Conservation (phyloP, 2,888 invertebrate genomes). For the Sturmia bella region DNA sequence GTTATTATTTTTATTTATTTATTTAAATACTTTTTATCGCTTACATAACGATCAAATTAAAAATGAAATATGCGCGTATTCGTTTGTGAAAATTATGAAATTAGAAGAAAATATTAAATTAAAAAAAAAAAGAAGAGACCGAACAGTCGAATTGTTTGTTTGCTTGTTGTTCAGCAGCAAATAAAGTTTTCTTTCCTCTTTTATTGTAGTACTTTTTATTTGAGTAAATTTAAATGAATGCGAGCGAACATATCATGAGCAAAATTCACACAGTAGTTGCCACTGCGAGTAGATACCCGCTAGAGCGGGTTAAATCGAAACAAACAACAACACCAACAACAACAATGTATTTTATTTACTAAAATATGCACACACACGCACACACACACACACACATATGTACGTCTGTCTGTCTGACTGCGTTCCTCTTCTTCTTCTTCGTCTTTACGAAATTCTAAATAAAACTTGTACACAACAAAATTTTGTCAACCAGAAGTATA, state of each 20-base stretch:
- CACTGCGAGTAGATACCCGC: conserved; percentile 17
- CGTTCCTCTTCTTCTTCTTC: conserved; percentile 33
- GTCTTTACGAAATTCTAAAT: conserved; percentile 49
- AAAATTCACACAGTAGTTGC: conserved; percentile 19
- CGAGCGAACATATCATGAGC: conserved; percentile 37
- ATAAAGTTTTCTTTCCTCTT: conserved; percentile 51
- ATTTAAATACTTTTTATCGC: conserved; percentile 49
- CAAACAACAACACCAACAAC: conserved; percentile 9
- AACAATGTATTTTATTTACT: not conserved
- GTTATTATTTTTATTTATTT: conserved; percentile 53
- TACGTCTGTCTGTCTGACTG: conserved; percentile 7
- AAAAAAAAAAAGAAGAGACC: conserved; percentile 42
- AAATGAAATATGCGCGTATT: conserved; percentile 58
- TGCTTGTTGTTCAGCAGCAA: conserved; percentile 59
- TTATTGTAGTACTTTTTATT: conserved; percentile 32
- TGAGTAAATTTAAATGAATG: conserved; percentile 51
- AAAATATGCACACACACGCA: no score
- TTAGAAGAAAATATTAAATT: conserved; percentile 51
- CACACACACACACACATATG: not conserved
- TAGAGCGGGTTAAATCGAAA: conserved; percentile 13
- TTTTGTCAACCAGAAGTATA: conserved; percentile 63
- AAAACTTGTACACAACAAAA: conserved; percentile 44
- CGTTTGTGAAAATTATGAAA: conserved; percentile 62
- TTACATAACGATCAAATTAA: conserved; percentile 65
- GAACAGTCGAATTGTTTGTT: conserved; percentile 47